A percentile compares a stretch with the other conserved stretches of the same genome.
phyloP scores from a whole-genome alignment of 2,797 vertebrate genomes.

The Macropodus opercularis region DNA sequence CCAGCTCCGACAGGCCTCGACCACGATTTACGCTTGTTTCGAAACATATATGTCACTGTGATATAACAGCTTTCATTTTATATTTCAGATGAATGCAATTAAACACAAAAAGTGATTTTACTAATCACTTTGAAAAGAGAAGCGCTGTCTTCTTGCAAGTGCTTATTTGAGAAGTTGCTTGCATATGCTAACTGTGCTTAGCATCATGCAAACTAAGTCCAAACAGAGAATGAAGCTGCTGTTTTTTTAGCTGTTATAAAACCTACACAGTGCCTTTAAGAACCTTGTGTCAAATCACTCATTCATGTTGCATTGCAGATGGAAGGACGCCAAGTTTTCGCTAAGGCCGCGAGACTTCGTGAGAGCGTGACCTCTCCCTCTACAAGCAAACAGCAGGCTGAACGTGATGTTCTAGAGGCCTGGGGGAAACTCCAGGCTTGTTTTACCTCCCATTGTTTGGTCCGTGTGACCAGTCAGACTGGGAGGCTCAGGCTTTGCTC shows the following conservation, averaged over 20 bases:
- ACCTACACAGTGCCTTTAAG: slow-evolving; percentile 12
- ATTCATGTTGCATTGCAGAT: slow-evolving; percentile 27
- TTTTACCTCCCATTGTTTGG: slow-evolving; percentile 66
- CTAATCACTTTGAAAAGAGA: too few relatives aligned
- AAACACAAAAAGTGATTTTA: not conserved
- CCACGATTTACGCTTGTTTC: slow-evolving; percentile 19
- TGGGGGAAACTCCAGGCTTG: slow-evolving; percentile 69
- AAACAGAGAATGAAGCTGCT: slow-evolving; percentile 6
- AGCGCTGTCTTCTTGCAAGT: not conserved
- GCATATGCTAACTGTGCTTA: not conserved
- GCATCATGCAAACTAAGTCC: slow-evolving; percentile 3
- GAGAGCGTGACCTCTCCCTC: slow-evolving; percentile 47
- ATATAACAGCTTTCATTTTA: not conserved
- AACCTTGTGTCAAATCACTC: slow-evolving; percentile 32
- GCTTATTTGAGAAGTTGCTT: not conserved
- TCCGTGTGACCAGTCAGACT: slow-evolving; percentile 59
- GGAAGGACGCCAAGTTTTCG: slow-evolving; percentile 55
- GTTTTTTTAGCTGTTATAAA: too few relatives aligned
- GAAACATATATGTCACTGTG: slow-evolving; percentile 11
- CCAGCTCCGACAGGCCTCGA: slow-evolving; percentile 16
- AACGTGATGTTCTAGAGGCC: slow-evolving; percentile 62
- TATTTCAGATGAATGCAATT: not conserved
- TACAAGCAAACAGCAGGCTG: slow-evolving; percentile 54
- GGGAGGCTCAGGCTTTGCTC: slow-evolving; percentile 39
- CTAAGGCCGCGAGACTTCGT: slow-evolving; percentile 18